Base-by-base conservation (phyloP, 2,113 vertebrate genomes). In the Microtus richardsoni region DNA sequence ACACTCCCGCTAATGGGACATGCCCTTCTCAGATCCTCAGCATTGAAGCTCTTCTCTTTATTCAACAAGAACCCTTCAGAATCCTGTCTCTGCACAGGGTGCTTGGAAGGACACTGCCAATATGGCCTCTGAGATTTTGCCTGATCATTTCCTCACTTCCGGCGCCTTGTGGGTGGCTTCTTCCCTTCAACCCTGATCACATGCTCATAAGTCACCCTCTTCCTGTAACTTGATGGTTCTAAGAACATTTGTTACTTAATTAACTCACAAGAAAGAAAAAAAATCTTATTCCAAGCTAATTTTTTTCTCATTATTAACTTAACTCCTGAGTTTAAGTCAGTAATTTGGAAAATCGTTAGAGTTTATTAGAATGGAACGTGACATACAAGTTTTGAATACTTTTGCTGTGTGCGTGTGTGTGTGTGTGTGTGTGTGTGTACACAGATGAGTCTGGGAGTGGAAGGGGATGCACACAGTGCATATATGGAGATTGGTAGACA, bases 321-420 rank as follows among this genome's bases (percentile, higher is more conserved):
- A 91, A 68, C 24, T 39, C 30, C 78, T 88, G 79, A 79, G 74
- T 88, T 83, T 88, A 80, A 94, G 33, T 44, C 71, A 83, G 30
- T 84, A 22, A 88, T 58, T 89, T 66, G 39, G n/a, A 22, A 88
- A 84, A 74, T 74, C 4, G 36, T 73, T 73, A 41, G 60, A 41
- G 36, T 91, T 64, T 73, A 17, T 88, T 64, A 66, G 44, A 79
- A 83, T 78, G 47, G 88, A 33, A 85, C 70, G 70, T n/a, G 21
- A 44, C 7, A 33, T 28, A 39, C 4, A 19, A 22, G 62, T 77
- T 91, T 89, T 26, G 80, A 87, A 58, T 39, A n/a, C n/a, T 70
- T 44, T 7, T 54, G 2, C 39, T 54, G 9, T 79, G 28, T 77
- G 54, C 14, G 5, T 39, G 16, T 22, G 21, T 80, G 33, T 52